Evolutionary conservation across 1,140 invertebrate species (phyloP).

Genomic region (Rhyzopertha dominica): DNA sequence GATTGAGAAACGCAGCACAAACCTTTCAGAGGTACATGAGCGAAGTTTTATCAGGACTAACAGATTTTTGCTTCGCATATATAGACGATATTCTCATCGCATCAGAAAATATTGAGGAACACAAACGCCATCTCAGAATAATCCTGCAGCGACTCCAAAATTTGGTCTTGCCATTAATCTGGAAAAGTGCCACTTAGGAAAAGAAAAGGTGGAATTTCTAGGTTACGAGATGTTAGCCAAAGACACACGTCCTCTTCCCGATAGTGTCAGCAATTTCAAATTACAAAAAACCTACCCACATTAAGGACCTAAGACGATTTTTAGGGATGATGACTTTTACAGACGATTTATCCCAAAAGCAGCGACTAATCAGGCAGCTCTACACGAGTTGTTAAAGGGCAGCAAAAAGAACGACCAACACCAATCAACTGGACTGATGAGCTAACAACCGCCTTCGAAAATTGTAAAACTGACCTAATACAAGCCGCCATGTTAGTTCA

Average conservation of each 20-base stretch:
- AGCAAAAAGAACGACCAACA: conserved; percentile 24
- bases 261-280: conserved; percentile 29
- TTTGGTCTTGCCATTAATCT: conserved; percentile 34
- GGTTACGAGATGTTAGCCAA: conserved; percentile 31
- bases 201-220: conserved; percentile 31
- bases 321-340: conserved; percentile 41
- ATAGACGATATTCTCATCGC: conserved; percentile 34
- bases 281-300: conserved; percentile 20
- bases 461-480: conserved; percentile 25
- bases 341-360: conserved; percentile 30
- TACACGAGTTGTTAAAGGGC: conserved; percentile 19
- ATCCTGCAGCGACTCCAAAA: conserved; percentile 30
- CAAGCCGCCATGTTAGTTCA: conserved; percentile 31
- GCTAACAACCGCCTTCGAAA: conserved; percentile 19
- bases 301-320: conserved; percentile 33
- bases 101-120: conserved; percentile 30
- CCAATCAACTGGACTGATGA: conserved; percentile 26
- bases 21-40: conserved; percentile 24
- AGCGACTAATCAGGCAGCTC: conserved; percentile 25
- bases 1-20: conserved; percentile 25
- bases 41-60: conserved; percentile 6
- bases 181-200: conserved; percentile 32
- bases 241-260: conserved; percentile 31
- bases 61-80: conserved; percentile 26
- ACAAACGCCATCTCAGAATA: conserved; percentile 24